Conservation (phyloP, 2,797 vertebrate species). For the Mus caroli region DNA sequence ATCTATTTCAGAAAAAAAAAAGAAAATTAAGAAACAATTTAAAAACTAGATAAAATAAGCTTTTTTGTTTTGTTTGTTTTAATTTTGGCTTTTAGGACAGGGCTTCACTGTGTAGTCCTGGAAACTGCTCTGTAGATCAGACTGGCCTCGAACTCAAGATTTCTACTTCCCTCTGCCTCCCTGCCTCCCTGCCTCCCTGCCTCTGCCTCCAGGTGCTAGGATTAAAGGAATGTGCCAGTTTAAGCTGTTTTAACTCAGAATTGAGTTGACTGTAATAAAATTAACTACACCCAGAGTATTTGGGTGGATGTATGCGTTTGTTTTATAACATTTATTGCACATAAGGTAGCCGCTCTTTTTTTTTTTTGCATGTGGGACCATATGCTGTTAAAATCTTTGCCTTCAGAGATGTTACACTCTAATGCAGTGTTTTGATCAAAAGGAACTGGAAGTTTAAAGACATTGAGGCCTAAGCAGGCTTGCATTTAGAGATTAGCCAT, state of each 20-base stretch:
- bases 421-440: not conserved
- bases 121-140: not conserved
- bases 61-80: not conserved
- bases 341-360: not conserved
- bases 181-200: too few species aligned
- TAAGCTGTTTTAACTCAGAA: conserved; percentile 58
- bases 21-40: too few species aligned
- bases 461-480: not conserved
- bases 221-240: not conserved
- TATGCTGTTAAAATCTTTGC: not conserved
- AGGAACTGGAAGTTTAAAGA: not conserved
- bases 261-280: not conserved
- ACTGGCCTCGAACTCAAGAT: not conserved
- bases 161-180: not conserved
- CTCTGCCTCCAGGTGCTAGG: not conserved
- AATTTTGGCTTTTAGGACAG: not conserved
- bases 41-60: not conserved
- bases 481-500: not conserved
- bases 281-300: conserved; percentile 43
- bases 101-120: not conserved
- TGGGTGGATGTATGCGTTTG: conserved; percentile 36
- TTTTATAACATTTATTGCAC: conserved; percentile 46
- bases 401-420: conserved; percentile 1
- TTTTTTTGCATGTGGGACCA: not conserved
- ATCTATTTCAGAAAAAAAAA: not conserved